phyloP scores from a whole-genome alignment of 1,140 invertebrate species.

The Leptinotarsa lineolata region DNA sequence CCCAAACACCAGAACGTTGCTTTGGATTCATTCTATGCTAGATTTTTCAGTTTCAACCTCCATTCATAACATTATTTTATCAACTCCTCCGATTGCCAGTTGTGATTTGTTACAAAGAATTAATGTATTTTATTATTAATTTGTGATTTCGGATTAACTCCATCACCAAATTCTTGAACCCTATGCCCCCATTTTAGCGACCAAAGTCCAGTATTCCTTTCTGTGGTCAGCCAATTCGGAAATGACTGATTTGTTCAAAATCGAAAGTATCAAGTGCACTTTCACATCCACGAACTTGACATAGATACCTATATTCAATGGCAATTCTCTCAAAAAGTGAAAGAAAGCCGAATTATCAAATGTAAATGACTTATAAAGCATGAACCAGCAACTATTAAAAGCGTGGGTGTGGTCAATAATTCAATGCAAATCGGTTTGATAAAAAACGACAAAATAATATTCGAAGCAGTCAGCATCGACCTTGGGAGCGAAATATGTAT shows the following conservation, averaged over 20 bases:
- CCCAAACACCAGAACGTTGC: too few relatives aligned
- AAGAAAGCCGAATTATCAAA: not conserved
- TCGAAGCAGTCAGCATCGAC: not conserved
- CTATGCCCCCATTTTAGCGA: too few relatives aligned
- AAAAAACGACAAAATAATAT: not conserved
- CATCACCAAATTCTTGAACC: too few relatives aligned
- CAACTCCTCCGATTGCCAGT: too few relatives aligned
- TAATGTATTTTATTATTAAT: too few relatives aligned
- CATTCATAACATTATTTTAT: too few relatives aligned
- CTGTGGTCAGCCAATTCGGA: not conserved
- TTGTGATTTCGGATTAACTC: too few relatives aligned
- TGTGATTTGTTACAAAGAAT: too few relatives aligned
- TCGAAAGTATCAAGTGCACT: conserved; percentile 3
- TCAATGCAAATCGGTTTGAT: conserved; percentile 2
- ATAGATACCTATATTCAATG: not conserved
- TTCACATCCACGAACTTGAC: not conserved
- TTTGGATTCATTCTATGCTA: too few relatives aligned
- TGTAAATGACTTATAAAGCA: not conserved
- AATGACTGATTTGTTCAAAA: not conserved
- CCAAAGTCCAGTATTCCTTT: not conserved
- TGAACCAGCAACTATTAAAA: not conserved
- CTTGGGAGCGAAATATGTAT: not conserved
- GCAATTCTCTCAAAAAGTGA: not conserved
- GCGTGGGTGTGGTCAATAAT: not conserved
- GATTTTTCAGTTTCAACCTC: too few relatives aligned